Base-by-base conservation (phyloP, 2,113 vertebrate genomes). In the Rhadina sibilatrix region DNA sequence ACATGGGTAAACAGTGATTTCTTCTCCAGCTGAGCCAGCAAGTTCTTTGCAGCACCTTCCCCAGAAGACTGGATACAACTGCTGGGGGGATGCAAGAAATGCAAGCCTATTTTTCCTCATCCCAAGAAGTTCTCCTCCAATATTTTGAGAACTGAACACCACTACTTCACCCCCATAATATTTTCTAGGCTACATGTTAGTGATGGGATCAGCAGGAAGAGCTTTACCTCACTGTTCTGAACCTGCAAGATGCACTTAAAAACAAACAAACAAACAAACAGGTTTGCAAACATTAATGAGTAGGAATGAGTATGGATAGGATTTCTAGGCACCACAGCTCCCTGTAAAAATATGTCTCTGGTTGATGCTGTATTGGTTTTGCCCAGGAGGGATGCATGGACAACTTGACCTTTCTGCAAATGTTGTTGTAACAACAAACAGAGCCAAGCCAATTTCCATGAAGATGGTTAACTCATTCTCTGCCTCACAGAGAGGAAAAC, bases 381-480 rank as follows among this genome's bases (percentile, higher is more conserved):
- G 61, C 90, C 90, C 78, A 84, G 77, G 23, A 84, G 79, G 18
- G 0, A 89, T 6, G 44, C 40, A 65, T 1, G 50, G 72, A 85
- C 79, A 86, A 66, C 80, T 40, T 96, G 92, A 96, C 90, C 91
- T 97, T 94, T 89, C 94, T 61, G 75, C 44, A 85, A 60, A 78
- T 44, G 70, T 83, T 87, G 42, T 68, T 70, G 44, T 47, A 94
- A 77, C 54, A 95, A 68, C 76, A 91, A 97, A 92, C 85, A 96
- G 56, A 91, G 56, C 44, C 0, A 4, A 85, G 52, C 47, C 56
- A 31, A 49, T 77, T 71, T 80, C 54, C 63, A 49, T 61, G 61
- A 82, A 8, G 49, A 80, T 9, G 11, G 23, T 96, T 94, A 96
- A 97, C 64, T 7, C 30, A 4, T 33, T 93, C 54, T 18, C 54